phyloP scores from a whole-genome alignment of 1,140 invertebrate genomes.

The Camponotus pennsylvanicus region DNA sequence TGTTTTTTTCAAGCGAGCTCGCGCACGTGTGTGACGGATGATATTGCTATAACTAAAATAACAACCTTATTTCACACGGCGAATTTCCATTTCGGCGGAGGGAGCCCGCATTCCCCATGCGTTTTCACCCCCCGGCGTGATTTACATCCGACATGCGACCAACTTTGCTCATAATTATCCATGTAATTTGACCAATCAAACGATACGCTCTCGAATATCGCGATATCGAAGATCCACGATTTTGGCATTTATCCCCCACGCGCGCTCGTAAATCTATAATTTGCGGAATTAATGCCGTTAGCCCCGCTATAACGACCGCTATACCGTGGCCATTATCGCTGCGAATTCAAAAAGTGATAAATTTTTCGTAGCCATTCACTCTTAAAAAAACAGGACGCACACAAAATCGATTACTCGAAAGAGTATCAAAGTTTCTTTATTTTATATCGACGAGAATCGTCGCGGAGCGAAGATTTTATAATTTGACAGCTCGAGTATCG shows the following conservation, averaged over 20 bases:
- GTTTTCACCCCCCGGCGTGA: background rate
- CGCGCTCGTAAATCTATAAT: slow-evolving; percentile 66
- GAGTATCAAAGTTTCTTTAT: too few relatives aligned
- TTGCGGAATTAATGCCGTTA: slow-evolving; percentile 46
- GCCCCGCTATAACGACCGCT: background rate
- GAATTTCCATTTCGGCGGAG: slow-evolving; percentile 41
- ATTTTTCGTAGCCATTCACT: slow-evolving; percentile 15
- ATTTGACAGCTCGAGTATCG: too few relatives aligned
- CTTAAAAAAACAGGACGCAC: too few relatives aligned
- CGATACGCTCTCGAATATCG: slow-evolving; percentile 60
- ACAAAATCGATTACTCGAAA: too few relatives aligned
- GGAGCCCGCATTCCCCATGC: slow-evolving; percentile 12
- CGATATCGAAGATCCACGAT: slow-evolving; percentile 68
- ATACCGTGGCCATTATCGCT: slow-evolving; percentile 57
- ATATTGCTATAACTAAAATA: slow-evolving; percentile 56
- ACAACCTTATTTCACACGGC: slow-evolving; percentile 53
- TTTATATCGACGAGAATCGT: too few relatives aligned
- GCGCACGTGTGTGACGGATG: slow-evolving; percentile 11
- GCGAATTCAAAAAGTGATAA: slow-evolving; percentile 60
- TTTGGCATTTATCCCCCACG: slow-evolving; percentile 71
- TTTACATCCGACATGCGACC: slow-evolving; percentile 55
- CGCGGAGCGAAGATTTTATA: too few relatives aligned
- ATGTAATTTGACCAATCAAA: slow-evolving; percentile 55
- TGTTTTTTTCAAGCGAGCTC: slow-evolving; percentile 33
- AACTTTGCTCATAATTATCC: slow-evolving; percentile 61